Conservation (phyloP, 1,140 invertebrate genomes). For the Meteorus sp. region DNA sequence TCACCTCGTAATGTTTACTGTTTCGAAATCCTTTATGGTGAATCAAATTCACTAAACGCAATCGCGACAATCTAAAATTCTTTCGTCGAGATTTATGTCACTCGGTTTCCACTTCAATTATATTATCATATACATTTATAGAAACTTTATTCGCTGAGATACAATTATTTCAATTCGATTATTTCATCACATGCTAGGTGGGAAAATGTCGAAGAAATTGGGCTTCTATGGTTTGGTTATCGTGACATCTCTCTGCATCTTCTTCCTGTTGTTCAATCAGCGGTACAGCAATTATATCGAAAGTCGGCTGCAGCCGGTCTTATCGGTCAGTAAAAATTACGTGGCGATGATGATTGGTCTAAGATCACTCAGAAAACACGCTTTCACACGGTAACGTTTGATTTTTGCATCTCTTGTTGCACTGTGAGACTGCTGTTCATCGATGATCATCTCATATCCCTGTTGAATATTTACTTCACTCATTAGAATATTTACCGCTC, state of each 20-base stretch:
- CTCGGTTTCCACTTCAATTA: no score
- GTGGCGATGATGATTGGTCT: constrained; percentile 31
- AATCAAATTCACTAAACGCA: no score
- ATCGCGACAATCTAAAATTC: no score
- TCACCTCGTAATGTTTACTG: no score
- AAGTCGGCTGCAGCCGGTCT: constrained; percentile 49
- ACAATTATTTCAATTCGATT: constrained; percentile 2
- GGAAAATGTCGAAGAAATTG: constrained; percentile 49
- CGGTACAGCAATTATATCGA: constrained; percentile 53
- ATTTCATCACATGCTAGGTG: constrained; percentile 27
- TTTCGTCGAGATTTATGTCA: no score
- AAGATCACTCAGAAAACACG: constrained; percentile 29
- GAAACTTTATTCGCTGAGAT: no score
- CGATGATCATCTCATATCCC: constrained; percentile 28
- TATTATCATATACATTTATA: no score
- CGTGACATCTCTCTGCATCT: constrained; percentile 53
- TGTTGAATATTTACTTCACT: constrained; percentile 15
- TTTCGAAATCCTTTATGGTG: no score
- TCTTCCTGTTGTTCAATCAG: constrained; percentile 55
- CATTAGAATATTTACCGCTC: neutral
- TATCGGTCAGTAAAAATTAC: constrained; percentile 50
- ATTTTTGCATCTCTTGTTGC: constrained; percentile 35
- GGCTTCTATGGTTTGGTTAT: constrained; percentile 54
- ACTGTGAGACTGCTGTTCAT: constrained; percentile 27
- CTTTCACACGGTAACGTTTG: constrained; percentile 38